Evolutionary conservation across 2,797 vertebrate genomes (phyloP), one percentile per base, ranked within the genome.

Genomic region (Pseudochaenichthys georgianus): DNA sequence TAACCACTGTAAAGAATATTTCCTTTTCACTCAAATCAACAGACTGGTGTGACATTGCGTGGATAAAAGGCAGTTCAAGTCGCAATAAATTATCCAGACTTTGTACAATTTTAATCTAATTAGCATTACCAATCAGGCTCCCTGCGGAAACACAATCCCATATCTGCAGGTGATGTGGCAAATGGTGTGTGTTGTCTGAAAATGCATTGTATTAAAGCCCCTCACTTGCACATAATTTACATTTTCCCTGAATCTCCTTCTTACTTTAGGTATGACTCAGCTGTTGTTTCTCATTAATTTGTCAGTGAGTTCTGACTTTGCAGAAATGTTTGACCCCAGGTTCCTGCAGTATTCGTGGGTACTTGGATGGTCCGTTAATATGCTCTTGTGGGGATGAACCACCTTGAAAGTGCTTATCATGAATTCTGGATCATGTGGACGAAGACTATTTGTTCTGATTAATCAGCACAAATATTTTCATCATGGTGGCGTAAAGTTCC

Each of bases 251-350:
- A 51, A 15, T 79, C 57, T 52, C 38, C 28, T 52, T 53, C 69
- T 28, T 63, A 48, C 50, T 73, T 50, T 70, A 58, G 19, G 43
- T 21, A 53, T 61, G 60, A 63, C 63, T 74, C 73, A 77, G 77
- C 77, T 82, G 77, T 53, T 77, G 77, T 66, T 67, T 17, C 59
- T 83, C 67, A 86, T 89, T 91, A 87, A 92, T 89, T 88, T 89
- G 74, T 85, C 80, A 82, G 54, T 31, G 51, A 71, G 63, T 58
- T 81, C 81, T 85, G 87, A 88, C 72, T 73, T 46, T 69, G 84
- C 86, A 91, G 74, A 86, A 90, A 82, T 43, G 8, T 41, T 13
- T 70, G 74, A 75, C 67, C 67, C 48, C 42, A 8, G 45, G 43
- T 77, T 77, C 54, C 63, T 21, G 5, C 65, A 46, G 58, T 63